Conservation (phyloP, 2,888 invertebrate genomes). For the Epirrita christyi region DNA sequence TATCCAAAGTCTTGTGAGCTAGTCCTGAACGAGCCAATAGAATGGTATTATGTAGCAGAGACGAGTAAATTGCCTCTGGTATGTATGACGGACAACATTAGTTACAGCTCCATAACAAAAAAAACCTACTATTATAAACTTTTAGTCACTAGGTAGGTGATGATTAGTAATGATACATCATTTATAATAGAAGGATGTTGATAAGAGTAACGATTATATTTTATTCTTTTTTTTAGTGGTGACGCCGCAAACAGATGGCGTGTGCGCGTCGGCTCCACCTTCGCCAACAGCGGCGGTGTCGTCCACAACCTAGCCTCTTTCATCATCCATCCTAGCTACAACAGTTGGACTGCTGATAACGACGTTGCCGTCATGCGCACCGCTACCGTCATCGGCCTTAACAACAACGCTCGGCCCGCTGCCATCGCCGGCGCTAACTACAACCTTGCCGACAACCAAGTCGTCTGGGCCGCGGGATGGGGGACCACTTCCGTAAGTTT, state of each 20-base stretch:
- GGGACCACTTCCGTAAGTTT: conserved; percentile 53
- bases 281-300: conserved; percentile 46
- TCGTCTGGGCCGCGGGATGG: conserved; percentile 63
- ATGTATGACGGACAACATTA: no score
- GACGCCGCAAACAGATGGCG: conserved; percentile 24
- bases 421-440: conserved; percentile 56
- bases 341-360: conserved; percentile 35
- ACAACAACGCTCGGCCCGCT: conserved; percentile 36
- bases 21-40: no score
- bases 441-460: conserved; percentile 51
- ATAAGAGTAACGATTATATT: no score
- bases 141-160: no score
- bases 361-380: conserved; percentile 57
- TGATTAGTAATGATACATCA: no score
- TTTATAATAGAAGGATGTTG: no score
- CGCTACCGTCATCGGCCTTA: conserved; percentile 31
- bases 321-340: conserved; percentile 25
- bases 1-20: no score
- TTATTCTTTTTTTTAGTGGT: neutral
- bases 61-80: no score
- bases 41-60: no score
- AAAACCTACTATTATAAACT: no score
- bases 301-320: conserved; percentile 12
- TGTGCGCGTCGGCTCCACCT: conserved; percentile 27
- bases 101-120: no score